phyloP scores from a whole-genome alignment of 1,140 invertebrate species.

The Lamellibrachia luymesi region DNA sequence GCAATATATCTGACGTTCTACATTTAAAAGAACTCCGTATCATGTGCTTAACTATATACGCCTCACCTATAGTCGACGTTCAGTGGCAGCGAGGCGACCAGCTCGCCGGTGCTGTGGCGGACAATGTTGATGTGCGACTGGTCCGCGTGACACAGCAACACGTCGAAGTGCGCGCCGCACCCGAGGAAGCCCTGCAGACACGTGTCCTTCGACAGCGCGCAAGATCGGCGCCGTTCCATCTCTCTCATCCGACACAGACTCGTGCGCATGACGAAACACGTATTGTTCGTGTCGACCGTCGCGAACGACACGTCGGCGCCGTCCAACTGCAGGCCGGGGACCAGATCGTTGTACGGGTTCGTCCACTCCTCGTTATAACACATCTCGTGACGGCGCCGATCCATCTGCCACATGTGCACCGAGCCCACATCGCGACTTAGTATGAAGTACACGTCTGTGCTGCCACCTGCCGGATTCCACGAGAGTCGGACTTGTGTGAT shows the following conservation, averaged over 20 bases:
- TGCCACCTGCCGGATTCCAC: background rate
- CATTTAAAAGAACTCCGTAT: background rate
- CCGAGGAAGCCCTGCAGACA: background rate
- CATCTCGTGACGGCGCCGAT: background rate
- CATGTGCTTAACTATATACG: background rate
- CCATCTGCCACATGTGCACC: conserved; percentile 15
- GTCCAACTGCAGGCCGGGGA: background rate
- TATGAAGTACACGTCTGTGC: background rate
- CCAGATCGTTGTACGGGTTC: conserved; percentile 8
- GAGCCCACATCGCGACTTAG: conserved; percentile 5
- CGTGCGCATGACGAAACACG: conserved; percentile 6
- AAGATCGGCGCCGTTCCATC: background rate
- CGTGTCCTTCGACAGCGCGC: background rate
- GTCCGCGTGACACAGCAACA: background rate
- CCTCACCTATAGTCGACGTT: background rate
- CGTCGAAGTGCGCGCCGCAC: background rate
- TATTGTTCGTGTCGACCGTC: background rate
- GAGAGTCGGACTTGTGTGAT: conserved; percentile 17
- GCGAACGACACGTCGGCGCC: background rate
- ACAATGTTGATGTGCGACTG: background rate
- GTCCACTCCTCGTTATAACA: background rate
- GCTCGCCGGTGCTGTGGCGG: background rate
- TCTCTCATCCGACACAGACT: background rate
- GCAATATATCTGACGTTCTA: background rate
- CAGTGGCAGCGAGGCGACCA: background rate